Conservation (phyloP, 2,888 invertebrate species). For the Leptinotarsa tumamoca region DNA sequence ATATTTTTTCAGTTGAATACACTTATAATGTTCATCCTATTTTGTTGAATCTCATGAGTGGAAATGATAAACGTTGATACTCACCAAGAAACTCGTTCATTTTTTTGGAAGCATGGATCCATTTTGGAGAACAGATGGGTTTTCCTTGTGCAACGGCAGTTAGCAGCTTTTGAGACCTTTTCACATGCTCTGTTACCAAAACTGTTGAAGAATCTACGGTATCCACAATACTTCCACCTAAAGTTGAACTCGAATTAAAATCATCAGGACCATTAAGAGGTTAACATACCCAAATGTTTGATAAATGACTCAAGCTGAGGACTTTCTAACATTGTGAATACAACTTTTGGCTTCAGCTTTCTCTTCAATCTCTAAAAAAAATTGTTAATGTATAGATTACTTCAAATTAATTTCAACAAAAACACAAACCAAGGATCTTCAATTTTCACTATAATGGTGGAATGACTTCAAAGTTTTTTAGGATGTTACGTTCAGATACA, state of each 20-base stretch:
- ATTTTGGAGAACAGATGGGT: slow-evolving; percentile 69
- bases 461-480: too few relatives aligned
- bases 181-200: slow-evolving; percentile 70
- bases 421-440: too few relatives aligned
- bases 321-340: slow-evolving; percentile 64
- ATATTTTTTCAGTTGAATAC: not conserved
- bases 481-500: too few relatives aligned
- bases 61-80: not conserved
- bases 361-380: slow-evolving; percentile 55
- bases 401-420: not conserved
- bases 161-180: slow-evolving; percentile 72
- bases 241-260: slow-evolving; percentile 28
- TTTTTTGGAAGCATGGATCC: slow-evolving; percentile 61
- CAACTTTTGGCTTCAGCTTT: slow-evolving; percentile 61
- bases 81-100: slow-evolving; percentile 61
- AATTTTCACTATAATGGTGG: too few relatives aligned
- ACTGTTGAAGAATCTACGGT: slow-evolving; percentile 67
- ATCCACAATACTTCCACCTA: slow-evolving; percentile 71
- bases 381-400: not conserved
- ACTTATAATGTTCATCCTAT: not conserved
- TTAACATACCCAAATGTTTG: slow-evolving; percentile 58
- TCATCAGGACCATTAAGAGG: not conserved
- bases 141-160: slow-evolving; percentile 72
- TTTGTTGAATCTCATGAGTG: too few relatives aligned
- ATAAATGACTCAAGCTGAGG: slow-evolving; percentile 60